phyloP scores from a whole-genome alignment of 2,113 vertebrate species.

The Podiceps cristatus region DNA sequence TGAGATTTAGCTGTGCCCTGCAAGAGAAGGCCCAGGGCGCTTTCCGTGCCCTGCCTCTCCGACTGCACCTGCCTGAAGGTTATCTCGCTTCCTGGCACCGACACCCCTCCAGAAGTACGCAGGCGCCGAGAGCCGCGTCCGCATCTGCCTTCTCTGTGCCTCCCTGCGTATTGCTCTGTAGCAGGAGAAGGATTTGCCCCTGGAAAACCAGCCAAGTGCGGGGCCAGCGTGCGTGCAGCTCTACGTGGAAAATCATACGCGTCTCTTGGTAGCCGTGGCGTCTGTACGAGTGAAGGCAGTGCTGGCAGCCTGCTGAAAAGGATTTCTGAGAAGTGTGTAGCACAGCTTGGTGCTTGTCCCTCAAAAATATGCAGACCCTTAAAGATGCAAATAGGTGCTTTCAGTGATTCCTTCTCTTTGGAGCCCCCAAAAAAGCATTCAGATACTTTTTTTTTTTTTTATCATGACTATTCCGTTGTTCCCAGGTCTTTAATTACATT shows the following conservation, averaged over 20 bases:
- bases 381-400: background rate
- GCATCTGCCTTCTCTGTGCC: background rate
- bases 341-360: background rate
- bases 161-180: background rate
- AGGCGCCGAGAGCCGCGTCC: too few relatives aligned
- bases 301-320: background rate
- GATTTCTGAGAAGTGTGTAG: background rate
- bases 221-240: background rate
- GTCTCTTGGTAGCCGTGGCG: background rate
- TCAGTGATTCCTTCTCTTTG: background rate
- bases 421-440: background rate
- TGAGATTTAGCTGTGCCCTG: constrained; percentile 58
- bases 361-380: background rate
- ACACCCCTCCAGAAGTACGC: background rate
- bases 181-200: background rate
- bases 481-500: background rate
- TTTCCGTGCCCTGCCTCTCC: background rate
- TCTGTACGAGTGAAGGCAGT: background rate
- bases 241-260: background rate
- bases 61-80: constrained; percentile 2
- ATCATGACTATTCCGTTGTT: background rate
- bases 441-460: too few relatives aligned
- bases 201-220: background rate
- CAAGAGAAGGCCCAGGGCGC: background rate
- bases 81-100: background rate